Evolutionary conservation across 2,797 vertebrate genomes (phyloP).

Genomic region (Helicolenus hilgendorfi): DNA sequence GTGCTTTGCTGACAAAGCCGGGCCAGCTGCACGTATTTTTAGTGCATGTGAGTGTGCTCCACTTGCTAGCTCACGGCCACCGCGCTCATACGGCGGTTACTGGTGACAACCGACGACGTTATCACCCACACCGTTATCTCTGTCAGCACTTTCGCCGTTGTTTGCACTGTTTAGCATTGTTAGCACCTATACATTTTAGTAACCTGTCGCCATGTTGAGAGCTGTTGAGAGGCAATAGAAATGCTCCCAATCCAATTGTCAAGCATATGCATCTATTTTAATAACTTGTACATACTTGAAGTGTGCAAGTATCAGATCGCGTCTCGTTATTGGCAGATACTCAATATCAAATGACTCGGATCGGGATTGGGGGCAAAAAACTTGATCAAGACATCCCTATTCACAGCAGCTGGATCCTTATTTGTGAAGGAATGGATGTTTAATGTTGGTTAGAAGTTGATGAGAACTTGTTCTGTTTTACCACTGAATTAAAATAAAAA

Average conservation of each 20-base stretch:
- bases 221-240: no score
- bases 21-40: no score
- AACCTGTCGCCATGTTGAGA: no score
- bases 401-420: background rate
- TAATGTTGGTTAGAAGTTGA: background rate
- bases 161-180: no score
- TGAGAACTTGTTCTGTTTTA: background rate
- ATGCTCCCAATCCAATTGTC: no score
- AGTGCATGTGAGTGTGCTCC: no score
- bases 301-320: background rate
- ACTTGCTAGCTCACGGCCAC: no score
- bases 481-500: background rate
- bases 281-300: background rate
- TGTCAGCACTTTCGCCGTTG: no score
- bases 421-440: background rate
- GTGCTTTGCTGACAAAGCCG: no score
- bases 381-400: background rate
- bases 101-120: no score
- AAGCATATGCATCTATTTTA: background rate
- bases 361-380: background rate
- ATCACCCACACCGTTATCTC: accelerated
- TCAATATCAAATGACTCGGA: background rate
- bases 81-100: no score
- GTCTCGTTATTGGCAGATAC: background rate
- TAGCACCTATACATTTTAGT: no score